Conservation (phyloP, 2,797 vertebrate species). For the Lophius americanus region DNA sequence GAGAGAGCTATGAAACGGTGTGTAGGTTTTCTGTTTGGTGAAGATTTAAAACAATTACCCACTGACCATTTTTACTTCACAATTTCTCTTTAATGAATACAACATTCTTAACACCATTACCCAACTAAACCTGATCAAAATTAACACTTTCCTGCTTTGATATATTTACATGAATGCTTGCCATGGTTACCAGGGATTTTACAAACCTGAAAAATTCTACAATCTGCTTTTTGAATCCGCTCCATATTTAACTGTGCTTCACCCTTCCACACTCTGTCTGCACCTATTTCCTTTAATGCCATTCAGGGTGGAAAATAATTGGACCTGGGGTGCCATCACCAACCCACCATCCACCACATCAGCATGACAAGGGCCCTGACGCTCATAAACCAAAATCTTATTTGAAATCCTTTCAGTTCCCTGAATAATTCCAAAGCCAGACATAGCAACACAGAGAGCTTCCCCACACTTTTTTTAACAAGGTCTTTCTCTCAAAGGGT, state of each 20-base stretch:
- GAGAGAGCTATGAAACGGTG: background rate
- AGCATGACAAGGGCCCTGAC: constrained; percentile 37
- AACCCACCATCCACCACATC: constrained; percentile 45
- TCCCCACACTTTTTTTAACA: background rate
- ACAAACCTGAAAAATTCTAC: constrained; percentile 69
- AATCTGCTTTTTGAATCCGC: constrained; percentile 50
- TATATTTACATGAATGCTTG: constrained; percentile 38
- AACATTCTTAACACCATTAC: background rate
- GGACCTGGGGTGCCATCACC: constrained; percentile 36
- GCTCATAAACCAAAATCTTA: constrained; percentile 26
- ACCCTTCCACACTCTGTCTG: constrained; percentile 52
- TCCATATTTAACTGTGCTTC: constrained; percentile 72
- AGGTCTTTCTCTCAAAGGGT: background rate
- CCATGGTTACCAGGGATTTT: constrained; percentile 77
- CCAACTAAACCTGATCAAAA: background rate
- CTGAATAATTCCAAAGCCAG: constrained; percentile 4
- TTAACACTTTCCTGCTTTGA: constrained; percentile 18
- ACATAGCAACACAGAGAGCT: constrained; percentile 15
- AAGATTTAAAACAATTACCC: background rate
- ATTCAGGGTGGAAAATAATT: constrained; percentile 18
- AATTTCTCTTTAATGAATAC: background rate
- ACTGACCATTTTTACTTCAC: too few species aligned
- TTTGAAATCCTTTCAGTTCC: constrained; percentile 2
- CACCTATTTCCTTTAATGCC: constrained; percentile 47
- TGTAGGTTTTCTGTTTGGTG: background rate